These are phyloP conservation scores for Drosophila cardini DNA, from an alignment of 1,140 invertebrate species.

Conservation along the genomic window DNA sequence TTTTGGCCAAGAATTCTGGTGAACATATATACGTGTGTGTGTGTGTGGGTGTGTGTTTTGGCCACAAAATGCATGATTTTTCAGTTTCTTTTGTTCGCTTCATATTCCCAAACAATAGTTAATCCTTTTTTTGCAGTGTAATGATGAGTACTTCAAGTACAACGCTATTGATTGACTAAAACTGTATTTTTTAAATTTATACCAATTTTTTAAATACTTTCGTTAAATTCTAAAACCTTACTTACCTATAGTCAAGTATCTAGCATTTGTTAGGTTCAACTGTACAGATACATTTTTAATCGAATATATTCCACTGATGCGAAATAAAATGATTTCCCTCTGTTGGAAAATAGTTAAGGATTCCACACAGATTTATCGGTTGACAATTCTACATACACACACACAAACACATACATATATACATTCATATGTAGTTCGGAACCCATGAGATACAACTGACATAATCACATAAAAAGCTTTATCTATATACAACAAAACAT, in stretches of 20 bases:
- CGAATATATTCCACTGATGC: neutral
- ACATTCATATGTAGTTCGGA: slow-evolving; percentile 1
- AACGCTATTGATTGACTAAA: neutral
- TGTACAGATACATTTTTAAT: neutral
- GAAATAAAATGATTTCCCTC: neutral
- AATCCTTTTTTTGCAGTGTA: neutral
- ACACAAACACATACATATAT: neutral
- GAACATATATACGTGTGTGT: neutral
- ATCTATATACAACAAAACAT: slow-evolving; percentile 1
- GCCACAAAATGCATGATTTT: slow-evolving; percentile 22
- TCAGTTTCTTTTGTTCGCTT: neutral
- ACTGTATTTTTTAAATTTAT: neutral
- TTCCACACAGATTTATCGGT: slow-evolving; percentile 8
- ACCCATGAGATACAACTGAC: slow-evolving; percentile 1
- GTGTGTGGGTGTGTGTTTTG: neutral
- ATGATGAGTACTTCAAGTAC: neutral
- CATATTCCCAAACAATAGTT: neutral
- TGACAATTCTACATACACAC: slow-evolving; percentile 4
- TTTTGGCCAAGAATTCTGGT: neutral
- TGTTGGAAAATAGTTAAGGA: slow-evolving; percentile 3
- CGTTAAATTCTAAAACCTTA: too few species aligned
- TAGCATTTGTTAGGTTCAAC: neutral
- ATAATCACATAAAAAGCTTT: slow-evolving; percentile 17
- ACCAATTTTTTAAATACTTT: neutral
- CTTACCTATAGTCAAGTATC: too few species aligned